phyloP scores from a whole-genome alignment of 2,797 vertebrate genomes.

The Melopsittacus undulatus region DNA sequence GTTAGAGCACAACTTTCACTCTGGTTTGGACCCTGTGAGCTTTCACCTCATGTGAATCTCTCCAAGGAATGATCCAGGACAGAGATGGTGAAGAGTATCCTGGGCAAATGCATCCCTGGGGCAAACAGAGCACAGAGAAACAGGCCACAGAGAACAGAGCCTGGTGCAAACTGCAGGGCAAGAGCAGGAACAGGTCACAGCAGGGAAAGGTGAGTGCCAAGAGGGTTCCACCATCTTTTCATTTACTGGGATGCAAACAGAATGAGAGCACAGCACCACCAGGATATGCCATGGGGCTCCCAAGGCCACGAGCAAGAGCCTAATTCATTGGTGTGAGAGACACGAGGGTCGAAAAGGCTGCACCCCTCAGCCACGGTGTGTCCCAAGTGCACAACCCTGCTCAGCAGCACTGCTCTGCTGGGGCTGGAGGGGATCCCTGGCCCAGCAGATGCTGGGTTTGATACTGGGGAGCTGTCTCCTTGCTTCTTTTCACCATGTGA shows the following conservation, averaged over 20 bases:
- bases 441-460: not conserved
- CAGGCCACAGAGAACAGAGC: not conserved
- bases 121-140: not conserved
- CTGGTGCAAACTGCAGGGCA: not conserved
- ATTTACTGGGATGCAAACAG: not conserved
- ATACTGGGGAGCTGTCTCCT: not conserved
- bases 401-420: not conserved
- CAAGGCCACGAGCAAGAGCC: not conserved
- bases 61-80: not conserved
- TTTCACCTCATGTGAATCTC: not conserved
- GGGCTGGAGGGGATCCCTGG: not conserved
- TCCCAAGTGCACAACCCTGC: not conserved
- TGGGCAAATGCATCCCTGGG: not conserved
- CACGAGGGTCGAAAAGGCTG: not conserved
- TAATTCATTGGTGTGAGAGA: not conserved
- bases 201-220: not conserved
- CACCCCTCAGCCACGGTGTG: rapidly evolving
- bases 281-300: not conserved
- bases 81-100: not conserved
- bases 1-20: not conserved
- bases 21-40: not conserved
- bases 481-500: not conserved
- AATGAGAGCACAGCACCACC: not conserved
- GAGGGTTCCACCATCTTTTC: not conserved
- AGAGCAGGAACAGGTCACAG: not conserved